Evolutionary conservation across 2,797 vertebrate genomes (phyloP).

Genomic region (Cryptoprocta ferox): DNA sequence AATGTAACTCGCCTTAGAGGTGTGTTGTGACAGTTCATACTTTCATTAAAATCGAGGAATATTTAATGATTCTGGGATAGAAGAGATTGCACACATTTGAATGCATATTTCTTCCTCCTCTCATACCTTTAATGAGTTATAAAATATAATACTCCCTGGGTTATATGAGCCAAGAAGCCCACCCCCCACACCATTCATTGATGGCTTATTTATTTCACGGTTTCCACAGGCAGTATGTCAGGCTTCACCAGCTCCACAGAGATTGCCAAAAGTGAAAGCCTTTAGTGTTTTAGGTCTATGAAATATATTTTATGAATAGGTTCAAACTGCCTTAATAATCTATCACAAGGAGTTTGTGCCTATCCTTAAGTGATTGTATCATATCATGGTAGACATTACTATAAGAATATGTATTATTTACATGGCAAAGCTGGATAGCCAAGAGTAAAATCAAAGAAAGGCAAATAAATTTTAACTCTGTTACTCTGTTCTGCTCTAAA

Average conservation of each 20-base stretch:
- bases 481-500: neutral
- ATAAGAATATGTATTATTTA: slow-evolving; percentile 36
- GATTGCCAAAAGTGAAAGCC: neutral
- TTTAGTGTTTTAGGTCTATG: neutral
- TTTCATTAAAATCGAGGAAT: neutral
- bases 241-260: neutral
- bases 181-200: neutral
- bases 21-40: neutral
- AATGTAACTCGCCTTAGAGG: neutral
- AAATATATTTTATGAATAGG: slow-evolving; percentile 41
- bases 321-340: slow-evolving; percentile 30
- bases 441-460: neutral
- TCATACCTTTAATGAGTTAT: neutral
- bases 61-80: neutral
- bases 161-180: neutral
- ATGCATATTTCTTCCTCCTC: neutral
- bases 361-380: neutral
- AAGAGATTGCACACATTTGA: neutral
- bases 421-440: neutral
- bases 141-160: neutral
- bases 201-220: neutral
- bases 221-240: neutral
- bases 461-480: slow-evolving; percentile 6
- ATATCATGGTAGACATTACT: neutral
- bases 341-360: neutral